Base-by-base conservation (phyloP, 2,797 vertebrate genomes). In the Halcyon badia region DNA sequence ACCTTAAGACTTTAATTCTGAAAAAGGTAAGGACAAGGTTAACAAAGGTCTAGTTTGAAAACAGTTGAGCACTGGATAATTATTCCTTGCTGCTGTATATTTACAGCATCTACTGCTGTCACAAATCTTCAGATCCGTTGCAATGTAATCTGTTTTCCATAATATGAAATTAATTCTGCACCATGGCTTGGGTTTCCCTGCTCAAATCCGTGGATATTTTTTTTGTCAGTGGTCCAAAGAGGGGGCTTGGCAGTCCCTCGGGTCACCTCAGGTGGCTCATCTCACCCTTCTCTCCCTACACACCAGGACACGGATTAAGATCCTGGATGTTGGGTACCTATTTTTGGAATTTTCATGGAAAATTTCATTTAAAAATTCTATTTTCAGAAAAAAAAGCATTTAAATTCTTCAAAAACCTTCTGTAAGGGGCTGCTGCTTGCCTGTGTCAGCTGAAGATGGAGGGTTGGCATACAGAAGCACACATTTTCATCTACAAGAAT, bases 11-110 rank as follows among this genome's bases (percentile, higher is more conserved):
- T 96, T 96, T 83, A 68, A 69, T 84, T 94, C 73, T 71, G 75
- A 75, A 56, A 82, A 66, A 68, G 73, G 37, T 54, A 72, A 93
- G 69, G 77, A 75, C 85, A 91, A 91, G 78, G 91, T 93, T 90
- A 89, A 75, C 72, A 75, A 73, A 89, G 71, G 39, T 90, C 52
- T 92, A 69, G 65, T 76, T 39, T 71, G 81, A 91, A 91, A 77
- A 68, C 52, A 78, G 46, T 66, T 93, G 58, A 92, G 31, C 72
- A 73, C 51, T 31, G 52, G 82, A 52, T 83, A 83, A 84, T 96
- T 94, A 88, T 57, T 56, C 30, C 16, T 3, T 26, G 15, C 57
- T 88, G 70, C 51, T 64, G 16, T 48, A 18, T 94, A 90, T 78
- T 81, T 95, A 65, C 41, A 71, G 41, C 20, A n/a, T 30, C n/a